A percentile compares a stretch with the other conserved stretches of the same genome.
phyloP scores from a whole-genome alignment of 2,797 vertebrate genomes.

The Tapirus indicus region DNA sequence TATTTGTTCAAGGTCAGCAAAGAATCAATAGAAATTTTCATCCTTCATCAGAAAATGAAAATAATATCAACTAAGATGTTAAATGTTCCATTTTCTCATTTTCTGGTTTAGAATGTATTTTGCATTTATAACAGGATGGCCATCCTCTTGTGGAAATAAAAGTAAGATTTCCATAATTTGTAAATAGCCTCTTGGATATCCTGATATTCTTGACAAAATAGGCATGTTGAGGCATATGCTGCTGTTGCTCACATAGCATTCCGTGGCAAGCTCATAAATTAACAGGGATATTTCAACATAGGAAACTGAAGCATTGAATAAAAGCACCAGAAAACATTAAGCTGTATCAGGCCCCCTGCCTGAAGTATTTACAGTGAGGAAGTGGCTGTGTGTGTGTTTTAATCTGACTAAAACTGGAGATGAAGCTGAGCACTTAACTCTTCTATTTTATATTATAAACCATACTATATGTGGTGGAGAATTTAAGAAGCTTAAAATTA shows the following conservation, averaged over 20 bases:
- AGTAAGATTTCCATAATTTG: background rate
- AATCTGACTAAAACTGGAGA: slow-evolving; percentile 46
- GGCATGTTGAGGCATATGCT: background rate
- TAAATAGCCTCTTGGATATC: background rate
- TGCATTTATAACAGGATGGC: background rate
- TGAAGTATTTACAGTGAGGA: background rate
- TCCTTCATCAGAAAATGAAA: slow-evolving; percentile 25
- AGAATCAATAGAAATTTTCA: background rate
- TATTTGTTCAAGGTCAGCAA: background rate
- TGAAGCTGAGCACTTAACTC: background rate
- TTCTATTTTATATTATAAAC: slow-evolving; percentile 57
- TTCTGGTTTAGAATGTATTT: background rate
- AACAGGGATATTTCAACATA: slow-evolving; percentile 21
- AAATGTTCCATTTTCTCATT: background rate
- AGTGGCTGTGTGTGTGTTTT: background rate
- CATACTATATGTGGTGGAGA: background rate
- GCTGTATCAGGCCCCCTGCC: background rate
- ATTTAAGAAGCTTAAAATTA: slow-evolving; percentile 69
- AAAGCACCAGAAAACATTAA: slow-evolving; percentile 6
- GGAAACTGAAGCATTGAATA: slow-evolving; percentile 7
- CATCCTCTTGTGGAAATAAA: background rate
- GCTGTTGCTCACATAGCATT: background rate
- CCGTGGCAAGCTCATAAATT: background rate
- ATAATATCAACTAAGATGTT: background rate
- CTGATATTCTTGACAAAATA: background rate